phyloP scores from a whole-genome alignment of 2,888 invertebrate genomes.

The Nomada fucata region DNA sequence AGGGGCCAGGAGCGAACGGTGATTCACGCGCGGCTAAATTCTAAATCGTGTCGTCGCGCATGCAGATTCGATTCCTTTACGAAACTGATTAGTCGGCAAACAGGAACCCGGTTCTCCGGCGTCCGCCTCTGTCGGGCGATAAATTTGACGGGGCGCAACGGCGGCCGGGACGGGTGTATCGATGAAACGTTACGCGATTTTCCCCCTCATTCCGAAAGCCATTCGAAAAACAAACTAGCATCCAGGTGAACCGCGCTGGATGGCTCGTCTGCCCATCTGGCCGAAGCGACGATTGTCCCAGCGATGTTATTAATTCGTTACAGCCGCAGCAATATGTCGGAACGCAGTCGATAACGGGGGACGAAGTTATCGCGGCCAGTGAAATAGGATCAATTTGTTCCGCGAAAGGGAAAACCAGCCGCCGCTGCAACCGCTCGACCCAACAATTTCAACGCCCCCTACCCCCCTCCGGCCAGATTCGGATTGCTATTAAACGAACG shows the following conservation, averaged over 20 bases:
- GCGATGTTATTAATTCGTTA: conserved; percentile 65
- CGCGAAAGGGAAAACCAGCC: conserved; percentile 57
- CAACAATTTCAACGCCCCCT: conserved; percentile 50
- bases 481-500: conserved; percentile 50
- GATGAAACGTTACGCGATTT: conserved; percentile 28
- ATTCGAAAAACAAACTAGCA: conserved; percentile 17
- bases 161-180: neutral
- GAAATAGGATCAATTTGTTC: conserved; percentile 67
- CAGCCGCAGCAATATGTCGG: conserved; percentile 60
- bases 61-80: no score
- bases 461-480: conserved; percentile 5
- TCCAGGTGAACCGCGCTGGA: conserved; percentile 34
- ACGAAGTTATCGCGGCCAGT: conserved; percentile 62
- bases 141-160: neutral
- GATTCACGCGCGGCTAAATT: no score
- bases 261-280: conserved; percentile 30
- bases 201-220: neutral
- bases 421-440: conserved; percentile 40
- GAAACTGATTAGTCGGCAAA: no score
- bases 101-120: no score
- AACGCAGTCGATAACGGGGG: conserved; percentile 49
- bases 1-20: no score
- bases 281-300: conserved; percentile 51
- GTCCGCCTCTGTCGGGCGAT: neutral
- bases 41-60: no score